Base-by-base conservation (phyloP, 2,113 vertebrate genomes). In the Lanius ludovicianus region DNA sequence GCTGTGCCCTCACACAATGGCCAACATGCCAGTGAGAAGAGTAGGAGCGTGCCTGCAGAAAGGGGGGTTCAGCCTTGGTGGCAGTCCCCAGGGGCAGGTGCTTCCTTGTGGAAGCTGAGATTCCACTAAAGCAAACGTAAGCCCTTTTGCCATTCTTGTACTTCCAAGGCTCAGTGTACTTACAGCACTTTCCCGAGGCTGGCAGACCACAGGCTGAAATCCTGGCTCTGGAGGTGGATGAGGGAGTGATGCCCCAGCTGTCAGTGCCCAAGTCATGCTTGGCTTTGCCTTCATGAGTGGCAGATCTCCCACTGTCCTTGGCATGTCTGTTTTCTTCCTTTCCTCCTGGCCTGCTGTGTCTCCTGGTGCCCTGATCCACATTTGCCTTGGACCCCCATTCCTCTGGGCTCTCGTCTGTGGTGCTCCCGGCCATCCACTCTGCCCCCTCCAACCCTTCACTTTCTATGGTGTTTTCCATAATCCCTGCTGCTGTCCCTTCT, bases 311-410 rank as follows among this genome's bases (percentile, higher is more conserved):
- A 1, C 60, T 78, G 47, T 47, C 56, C 18, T 42, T 68, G 52
- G 42, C 25, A 24, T 0, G 0, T 53, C 2, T 0, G 4, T 31
- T 57, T 44, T 33, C 46, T 67, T 37, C 55, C 57, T 49, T 63
- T 31, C 28, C n/a, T 71, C 22, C 37, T 2, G 2, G 15, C 25
- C 17, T 69, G 55, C 62, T 22, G 5, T 55, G 47, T 76, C 25
- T 75, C 28, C 41, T 47, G 57, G 52, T 90, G 65, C 39, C 49
- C 18, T 27, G 22, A 42, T 14, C 16, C 50, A 24, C 1, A 0
- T 33, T 64, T 74, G 33, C 50, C 33, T 17, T 23, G 28, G 31
- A 15, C 37, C 37, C 49, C 17, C 37, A 6, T 68, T 67, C 25
- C 56, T 30, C 2, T 35, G 53, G 67, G 16, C 20, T 44, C n/a